phyloP scores from a whole-genome alignment of 2,888 invertebrate species.

The Dermolepida albohirtum region DNA sequence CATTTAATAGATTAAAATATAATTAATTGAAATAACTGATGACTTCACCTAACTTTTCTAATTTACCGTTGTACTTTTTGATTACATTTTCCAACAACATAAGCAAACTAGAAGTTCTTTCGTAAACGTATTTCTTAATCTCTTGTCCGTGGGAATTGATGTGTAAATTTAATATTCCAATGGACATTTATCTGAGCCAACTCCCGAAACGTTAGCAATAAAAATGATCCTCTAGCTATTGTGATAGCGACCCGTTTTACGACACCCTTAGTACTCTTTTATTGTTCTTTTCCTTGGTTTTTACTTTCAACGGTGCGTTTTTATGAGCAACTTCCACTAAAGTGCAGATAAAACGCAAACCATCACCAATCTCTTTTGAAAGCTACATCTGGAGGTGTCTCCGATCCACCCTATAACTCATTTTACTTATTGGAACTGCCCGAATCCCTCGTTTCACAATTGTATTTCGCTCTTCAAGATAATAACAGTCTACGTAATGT shows the following conservation, averaged over 20 bases:
- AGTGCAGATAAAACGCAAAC: constrained; percentile 54
- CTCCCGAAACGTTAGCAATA: constrained; percentile 54
- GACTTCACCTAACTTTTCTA: constrained; percentile 16
- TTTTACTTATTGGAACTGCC: constrained; percentile 15
- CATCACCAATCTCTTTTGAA: constrained; percentile 48
- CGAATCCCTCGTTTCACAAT: constrained; percentile 7
- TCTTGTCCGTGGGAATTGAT: constrained; percentile 37
- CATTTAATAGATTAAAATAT: no score
- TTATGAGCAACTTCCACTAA: constrained; percentile 54
- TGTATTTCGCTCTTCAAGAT: not conserved
- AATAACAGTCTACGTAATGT: no score
- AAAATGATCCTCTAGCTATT: constrained; percentile 57
- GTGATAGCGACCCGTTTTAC: constrained; percentile 59
- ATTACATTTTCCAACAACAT: constrained; percentile 14
- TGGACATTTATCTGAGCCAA: constrained; percentile 37
- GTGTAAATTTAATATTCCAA: constrained; percentile 37
- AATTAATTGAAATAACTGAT: no score
- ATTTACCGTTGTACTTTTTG: constrained; percentile 15
- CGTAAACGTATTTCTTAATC: constrained; percentile 26
- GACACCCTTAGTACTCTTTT: constrained; percentile 60
- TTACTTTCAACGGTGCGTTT: constrained; percentile 55
- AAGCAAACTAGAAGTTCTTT: constrained; percentile 15
- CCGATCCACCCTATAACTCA: constrained; percentile 31
- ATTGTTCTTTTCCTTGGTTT: constrained; percentile 59
- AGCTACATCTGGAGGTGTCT: constrained; percentile 39